Evolutionary conservation across 2,888 invertebrate species (phyloP).

Genomic region (Scaptomyza parva): DNA sequence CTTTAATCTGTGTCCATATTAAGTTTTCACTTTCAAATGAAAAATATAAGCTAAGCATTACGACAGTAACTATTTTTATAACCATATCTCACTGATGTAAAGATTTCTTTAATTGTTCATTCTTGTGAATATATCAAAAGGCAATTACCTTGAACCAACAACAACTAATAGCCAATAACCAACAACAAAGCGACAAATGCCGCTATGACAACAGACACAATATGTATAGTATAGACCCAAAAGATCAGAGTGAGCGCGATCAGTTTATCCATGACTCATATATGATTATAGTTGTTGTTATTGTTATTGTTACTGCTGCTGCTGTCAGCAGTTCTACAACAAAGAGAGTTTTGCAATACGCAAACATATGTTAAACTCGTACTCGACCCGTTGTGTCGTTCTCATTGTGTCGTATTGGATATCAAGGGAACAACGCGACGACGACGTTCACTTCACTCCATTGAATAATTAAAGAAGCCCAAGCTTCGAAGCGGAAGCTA

Average conservation of each 20-base stretch:
- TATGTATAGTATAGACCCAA: constrained; percentile 4
- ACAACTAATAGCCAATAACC: constrained; percentile 6
- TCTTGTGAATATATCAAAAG: constrained; percentile 45
- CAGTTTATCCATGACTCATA: constrained; percentile 58
- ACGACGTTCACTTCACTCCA: constrained; percentile 35
- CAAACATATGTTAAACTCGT: constrained; percentile 50
- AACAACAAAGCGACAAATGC: constrained; percentile 53
- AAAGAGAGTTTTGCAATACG: constrained; percentile 64
- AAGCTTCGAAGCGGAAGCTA: constrained; percentile 55
- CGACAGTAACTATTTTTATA: constrained; percentile 54
- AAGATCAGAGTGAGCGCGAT: constrained; percentile 51
- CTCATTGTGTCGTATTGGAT: constrained; percentile 32
- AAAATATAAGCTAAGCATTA: constrained; percentile 1
- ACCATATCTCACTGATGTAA: constrained; percentile 47
- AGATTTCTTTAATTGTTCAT: constrained; percentile 29
- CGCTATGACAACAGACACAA: constrained; percentile 13
- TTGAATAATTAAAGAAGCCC: constrained; percentile 67
- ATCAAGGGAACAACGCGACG: constrained; percentile 34
- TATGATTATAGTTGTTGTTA: constrained; percentile 26
- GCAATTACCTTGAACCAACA: constrained; percentile 35
- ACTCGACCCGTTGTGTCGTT: constrained; percentile 1
- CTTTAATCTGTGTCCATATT: constrained; percentile 8
- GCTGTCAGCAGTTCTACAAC: constrained; percentile 63
- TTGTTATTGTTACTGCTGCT: constrained; percentile 23
- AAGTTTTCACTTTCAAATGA: constrained; percentile 26